A percentile compares a stretch with the other conserved stretches of the same genome.
Conservation (phyloP, 2,797 vertebrate genomes). For the Adelosebastes latens region DNA sequence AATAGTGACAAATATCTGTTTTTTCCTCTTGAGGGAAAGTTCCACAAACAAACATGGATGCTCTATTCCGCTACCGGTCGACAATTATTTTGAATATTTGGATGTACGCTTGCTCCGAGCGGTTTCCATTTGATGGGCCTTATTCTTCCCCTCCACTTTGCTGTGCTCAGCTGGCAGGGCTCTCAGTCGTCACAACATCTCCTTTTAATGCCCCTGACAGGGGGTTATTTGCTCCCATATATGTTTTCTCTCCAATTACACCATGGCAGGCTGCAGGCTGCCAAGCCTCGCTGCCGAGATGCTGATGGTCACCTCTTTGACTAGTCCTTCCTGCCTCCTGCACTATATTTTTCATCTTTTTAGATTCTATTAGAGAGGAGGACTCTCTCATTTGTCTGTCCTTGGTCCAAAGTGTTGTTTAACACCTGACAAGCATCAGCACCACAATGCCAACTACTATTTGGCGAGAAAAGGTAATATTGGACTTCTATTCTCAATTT, state of each 20-base stretch:
- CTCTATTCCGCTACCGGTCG: slow-evolving; percentile 62
- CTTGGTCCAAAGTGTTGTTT: slow-evolving; percentile 86
- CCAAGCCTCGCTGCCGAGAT: slow-evolving; percentile 76
- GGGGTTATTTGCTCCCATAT: slow-evolving; percentile 90
- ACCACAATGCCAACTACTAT: slow-evolving; percentile 68
- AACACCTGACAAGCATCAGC: slow-evolving; percentile 83
- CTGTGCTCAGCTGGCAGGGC: slow-evolving; percentile 76
- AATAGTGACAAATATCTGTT: slow-evolving; percentile 57
- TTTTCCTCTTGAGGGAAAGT: slow-evolving; percentile 56
- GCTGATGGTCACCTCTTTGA: slow-evolving; percentile 87
- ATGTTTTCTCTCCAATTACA: slow-evolving; percentile 90
- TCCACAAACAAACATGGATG: slow-evolving; percentile 66
- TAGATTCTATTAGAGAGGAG: slow-evolving; percentile 83
- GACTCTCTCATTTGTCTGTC: slow-evolving; percentile 86
- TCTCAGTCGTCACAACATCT: slow-evolving; percentile 83
- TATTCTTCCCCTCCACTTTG: slow-evolving; percentile 84
- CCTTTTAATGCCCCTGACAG: slow-evolving; percentile 89
- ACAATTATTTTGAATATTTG: slow-evolving; percentile 84
- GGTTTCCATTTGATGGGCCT: slow-evolving; percentile 81
- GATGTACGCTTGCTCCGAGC: slow-evolving; percentile 68
- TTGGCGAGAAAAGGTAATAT: slow-evolving; percentile 57
- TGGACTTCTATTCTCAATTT: slow-evolving; percentile 49
- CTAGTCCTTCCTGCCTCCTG: slow-evolving; percentile 83
- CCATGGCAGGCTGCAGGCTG: slow-evolving; percentile 81
- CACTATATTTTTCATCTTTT: slow-evolving; percentile 88